phyloP scores from a whole-genome alignment of 2,888 invertebrate genomes.

The Acronicta psi region DNA sequence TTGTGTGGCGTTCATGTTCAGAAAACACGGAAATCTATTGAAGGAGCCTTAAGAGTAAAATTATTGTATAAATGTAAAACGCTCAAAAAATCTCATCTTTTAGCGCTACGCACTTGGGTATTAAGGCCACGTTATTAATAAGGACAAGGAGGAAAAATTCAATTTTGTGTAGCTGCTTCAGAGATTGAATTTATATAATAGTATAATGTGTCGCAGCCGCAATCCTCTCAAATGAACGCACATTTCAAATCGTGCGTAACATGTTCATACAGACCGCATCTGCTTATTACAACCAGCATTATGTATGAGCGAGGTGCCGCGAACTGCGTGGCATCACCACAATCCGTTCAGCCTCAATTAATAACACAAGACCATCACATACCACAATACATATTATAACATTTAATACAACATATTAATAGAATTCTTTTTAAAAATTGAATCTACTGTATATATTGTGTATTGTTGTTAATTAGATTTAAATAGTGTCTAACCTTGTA shows the following conservation, averaged over 20 bases:
- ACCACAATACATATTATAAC: too few relatives aligned
- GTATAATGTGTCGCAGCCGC: constrained; percentile 7
- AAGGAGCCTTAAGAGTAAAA: constrained; percentile 4
- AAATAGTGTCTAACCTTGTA: too few relatives aligned
- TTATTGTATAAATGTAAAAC: background rate
- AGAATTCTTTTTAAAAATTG: too few relatives aligned
- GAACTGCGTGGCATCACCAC: constrained; percentile 2
- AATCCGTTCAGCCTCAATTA: constrained; percentile 24
- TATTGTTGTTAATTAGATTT: too few relatives aligned
- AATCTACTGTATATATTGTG: too few relatives aligned
- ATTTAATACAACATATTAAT: too few relatives aligned
- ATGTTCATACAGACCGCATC: constrained; percentile 25
- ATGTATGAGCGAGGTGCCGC: background rate
- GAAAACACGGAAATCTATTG: background rate
- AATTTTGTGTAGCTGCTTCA: background rate
- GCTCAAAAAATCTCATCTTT: too few relatives aligned
- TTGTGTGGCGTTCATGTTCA: background rate
- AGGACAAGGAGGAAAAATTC: too few relatives aligned
- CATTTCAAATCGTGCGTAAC: constrained; percentile 27
- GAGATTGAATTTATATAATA: background rate
- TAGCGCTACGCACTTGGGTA: too few relatives aligned
- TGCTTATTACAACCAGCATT: constrained; percentile 8
- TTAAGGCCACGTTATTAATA: too few relatives aligned
- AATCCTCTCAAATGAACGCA: constrained; percentile 18
- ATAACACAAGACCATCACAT: constrained; percentile 16